Percentiles rank a stretch among this genome's conserved stretches.
Conservation (phyloP, 2,797 vertebrate species). For the Peromyscus eremicus region DNA sequence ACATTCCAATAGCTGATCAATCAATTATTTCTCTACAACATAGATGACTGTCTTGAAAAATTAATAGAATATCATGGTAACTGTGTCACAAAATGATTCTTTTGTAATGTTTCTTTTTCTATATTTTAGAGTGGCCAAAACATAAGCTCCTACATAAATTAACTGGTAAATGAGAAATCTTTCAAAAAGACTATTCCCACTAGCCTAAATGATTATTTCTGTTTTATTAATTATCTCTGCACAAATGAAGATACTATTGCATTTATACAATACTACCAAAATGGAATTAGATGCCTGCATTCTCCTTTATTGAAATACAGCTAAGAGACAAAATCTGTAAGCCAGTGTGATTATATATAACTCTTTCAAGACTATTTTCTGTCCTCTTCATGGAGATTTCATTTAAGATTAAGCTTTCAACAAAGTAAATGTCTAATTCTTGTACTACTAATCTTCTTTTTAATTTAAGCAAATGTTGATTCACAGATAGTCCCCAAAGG, state of each 20-base stretch:
- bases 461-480: slow-evolving; percentile 53
- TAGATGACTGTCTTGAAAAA: background rate
- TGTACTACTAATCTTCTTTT: slow-evolving; percentile 13
- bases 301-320: background rate
- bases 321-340: background rate
- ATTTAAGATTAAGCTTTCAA: slow-evolving; percentile 37
- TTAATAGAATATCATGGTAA: background rate
- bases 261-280: background rate
- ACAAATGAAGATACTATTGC: background rate
- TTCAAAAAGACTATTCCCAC: background rate
- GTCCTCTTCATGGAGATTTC: slow-evolving; percentile 33
- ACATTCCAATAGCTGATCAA: background rate
- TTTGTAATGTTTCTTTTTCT: background rate
- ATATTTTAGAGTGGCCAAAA: background rate
- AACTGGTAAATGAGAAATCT: background rate
- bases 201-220: background rate
- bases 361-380: background rate
- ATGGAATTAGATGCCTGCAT: background rate
- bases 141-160: background rate
- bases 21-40: background rate
- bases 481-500: background rate
- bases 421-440: slow-evolving; percentile 1
- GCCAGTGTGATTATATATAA: background rate
- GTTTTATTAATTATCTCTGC: background rate
- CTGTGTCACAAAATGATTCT: background rate